Evolutionary conservation across 2,113 vertebrate species (phyloP).

Genomic region (Zosterops japonicus): DNA sequence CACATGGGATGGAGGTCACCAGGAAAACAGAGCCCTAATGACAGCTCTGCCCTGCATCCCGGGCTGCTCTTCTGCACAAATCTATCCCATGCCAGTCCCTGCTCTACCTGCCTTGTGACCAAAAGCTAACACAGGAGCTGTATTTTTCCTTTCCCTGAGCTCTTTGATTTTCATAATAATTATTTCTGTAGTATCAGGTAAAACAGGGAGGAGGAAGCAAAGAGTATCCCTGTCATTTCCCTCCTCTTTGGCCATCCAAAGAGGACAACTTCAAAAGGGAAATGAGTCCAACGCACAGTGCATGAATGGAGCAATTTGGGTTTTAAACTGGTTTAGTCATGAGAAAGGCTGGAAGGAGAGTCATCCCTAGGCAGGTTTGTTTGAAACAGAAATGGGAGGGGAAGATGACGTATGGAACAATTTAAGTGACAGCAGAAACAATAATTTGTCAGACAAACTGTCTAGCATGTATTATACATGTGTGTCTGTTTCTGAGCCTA

Average conservation of each 20-base stretch:
- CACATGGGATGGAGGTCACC: neutral
- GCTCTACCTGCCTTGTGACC: neutral
- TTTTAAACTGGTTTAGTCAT: neutral
- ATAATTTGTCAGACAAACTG: conserved; percentile 63
- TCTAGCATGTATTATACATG: conserved; percentile 41
- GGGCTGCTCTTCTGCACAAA: neutral
- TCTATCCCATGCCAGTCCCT: neutral
- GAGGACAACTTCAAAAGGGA: neutral
- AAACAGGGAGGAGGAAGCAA: neutral
- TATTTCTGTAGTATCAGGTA: neutral
- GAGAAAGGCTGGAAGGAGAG: neutral
- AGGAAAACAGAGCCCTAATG: neutral
- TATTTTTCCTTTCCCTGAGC: neutral
- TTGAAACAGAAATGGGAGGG: conserved; percentile 36
- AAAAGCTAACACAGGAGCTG: neutral
- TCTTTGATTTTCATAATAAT: neutral
- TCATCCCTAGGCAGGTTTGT: conserved; percentile 11
- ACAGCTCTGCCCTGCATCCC: neutral
- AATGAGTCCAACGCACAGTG: neutral
- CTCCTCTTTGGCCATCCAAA: neutral
- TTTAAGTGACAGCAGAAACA: conserved; percentile 58
- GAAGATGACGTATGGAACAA: conserved; percentile 5
- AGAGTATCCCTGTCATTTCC: neutral
- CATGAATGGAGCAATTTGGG: neutral
- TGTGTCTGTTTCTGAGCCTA: conserved; percentile 43